Conservation (phyloP, 1,140 invertebrate genomes). For the Acarapis woodi region DNA sequence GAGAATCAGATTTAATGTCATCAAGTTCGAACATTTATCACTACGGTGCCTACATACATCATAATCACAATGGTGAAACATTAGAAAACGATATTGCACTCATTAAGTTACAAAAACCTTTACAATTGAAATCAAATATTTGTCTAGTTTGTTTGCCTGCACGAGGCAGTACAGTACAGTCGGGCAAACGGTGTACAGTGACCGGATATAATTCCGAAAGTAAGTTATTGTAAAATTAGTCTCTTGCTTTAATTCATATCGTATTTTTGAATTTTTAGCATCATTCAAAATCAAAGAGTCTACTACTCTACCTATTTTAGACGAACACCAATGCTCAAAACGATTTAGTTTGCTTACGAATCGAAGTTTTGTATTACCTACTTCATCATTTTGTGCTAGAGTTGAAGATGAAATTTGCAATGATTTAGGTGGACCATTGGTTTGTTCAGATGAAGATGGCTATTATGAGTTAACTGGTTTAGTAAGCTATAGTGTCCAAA, state of each 20-base stretch:
- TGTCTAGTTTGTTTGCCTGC: conserved; percentile 61
- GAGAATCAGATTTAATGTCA: conserved; percentile 62
- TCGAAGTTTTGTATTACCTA: conserved; percentile 68
- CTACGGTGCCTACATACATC: conserved; percentile 91
- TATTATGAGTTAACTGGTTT: conserved; percentile 67
- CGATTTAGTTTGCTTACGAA: conserved; percentile 78
- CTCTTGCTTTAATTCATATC: neutral
- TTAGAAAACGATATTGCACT: conserved; percentile 75
- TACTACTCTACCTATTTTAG: conserved; percentile 45
- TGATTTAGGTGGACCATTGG: conserved; percentile 62
- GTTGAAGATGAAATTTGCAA: conserved; percentile 71
- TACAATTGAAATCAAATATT: conserved; percentile 51
- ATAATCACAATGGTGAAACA: conserved; percentile 83
- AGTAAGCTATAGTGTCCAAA: conserved; percentile 74
- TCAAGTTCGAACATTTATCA: conserved; percentile 71
- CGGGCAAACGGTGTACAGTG: conserved; percentile 62
- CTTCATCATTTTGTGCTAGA: conserved; percentile 69
- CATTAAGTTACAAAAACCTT: conserved; percentile 61
- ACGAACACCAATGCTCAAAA: conserved; percentile 58
- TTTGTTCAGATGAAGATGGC: conserved; percentile 52
- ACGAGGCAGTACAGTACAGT: conserved; percentile 45
- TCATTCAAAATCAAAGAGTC: neutral
- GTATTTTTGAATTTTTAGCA: neutral
- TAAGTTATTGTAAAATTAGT: conserved; percentile 30
- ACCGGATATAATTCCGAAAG: conserved; percentile 74